Percentiles rank a stretch among this genome's conserved stretches.
Conservation (phyloP, 2,797 vertebrate genomes). For the Erethizon dorsatum region DNA sequence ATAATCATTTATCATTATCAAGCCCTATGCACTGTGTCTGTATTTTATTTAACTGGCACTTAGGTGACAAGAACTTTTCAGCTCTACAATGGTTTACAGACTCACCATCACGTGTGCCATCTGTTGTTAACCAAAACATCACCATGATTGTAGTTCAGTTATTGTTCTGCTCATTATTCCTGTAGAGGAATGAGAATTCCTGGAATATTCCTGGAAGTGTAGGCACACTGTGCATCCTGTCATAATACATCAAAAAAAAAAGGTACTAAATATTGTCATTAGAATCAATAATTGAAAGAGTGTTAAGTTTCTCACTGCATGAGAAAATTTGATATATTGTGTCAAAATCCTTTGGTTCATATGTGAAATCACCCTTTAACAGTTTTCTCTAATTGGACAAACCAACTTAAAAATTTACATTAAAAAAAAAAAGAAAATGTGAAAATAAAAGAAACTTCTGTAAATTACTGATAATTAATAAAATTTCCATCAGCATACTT, state of each 20-base stretch:
- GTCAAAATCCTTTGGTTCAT: neutral
- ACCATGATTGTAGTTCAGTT: neutral
- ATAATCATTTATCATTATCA: neutral
- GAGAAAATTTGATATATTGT: neutral
- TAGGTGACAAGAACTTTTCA: neutral
- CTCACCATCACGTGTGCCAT: neutral
- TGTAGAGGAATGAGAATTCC: neutral
- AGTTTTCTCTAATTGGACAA: neutral
- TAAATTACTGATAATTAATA: conserved; percentile 10
- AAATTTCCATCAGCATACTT: neutral
- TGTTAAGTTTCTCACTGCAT: neutral
- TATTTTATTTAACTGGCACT: neutral
- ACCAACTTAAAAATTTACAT: neutral
- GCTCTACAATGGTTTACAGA: neutral
- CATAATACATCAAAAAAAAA: neutral
- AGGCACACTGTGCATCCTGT: neutral
- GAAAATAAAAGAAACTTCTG: neutral
- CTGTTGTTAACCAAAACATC: neutral
- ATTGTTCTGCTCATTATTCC: neutral
- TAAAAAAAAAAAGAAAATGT: neutral
- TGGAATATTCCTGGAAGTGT: neutral
- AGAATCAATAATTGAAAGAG: neutral
- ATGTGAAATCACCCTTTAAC: neutral
- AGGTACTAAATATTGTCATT: neutral
- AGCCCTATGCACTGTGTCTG: neutral